phyloP scores from a whole-genome alignment of 2,113 vertebrate genomes.

The Pseudonaja textilis region DNA sequence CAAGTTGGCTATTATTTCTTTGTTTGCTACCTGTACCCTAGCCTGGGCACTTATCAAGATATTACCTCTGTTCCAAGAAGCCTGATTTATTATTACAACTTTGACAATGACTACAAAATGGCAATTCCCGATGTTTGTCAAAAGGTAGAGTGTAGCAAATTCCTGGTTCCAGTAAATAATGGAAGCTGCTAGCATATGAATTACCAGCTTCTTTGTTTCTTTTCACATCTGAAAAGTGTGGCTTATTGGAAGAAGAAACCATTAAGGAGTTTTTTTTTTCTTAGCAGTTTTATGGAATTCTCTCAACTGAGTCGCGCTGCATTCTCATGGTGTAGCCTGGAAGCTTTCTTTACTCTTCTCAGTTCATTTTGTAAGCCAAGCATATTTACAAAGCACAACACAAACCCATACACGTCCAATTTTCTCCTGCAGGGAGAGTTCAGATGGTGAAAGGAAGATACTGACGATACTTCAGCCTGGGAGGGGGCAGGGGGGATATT shows the following conservation, averaged over 20 bases:
- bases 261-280: neutral
- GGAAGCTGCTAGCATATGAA: neutral
- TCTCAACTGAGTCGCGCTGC: slow-evolving; percentile 33
- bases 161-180: accelerated
- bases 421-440: slow-evolving; percentile 46
- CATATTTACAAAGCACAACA: slow-evolving; percentile 13
- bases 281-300: slow-evolving; percentile 26
- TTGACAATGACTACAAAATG: neutral
- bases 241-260: slow-evolving; percentile 25
- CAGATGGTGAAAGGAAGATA: slow-evolving; percentile 34
- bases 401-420: slow-evolving; percentile 28
- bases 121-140: neutral
- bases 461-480: slow-evolving; percentile 18
- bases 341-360: slow-evolving; percentile 31
- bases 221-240: slow-evolving; percentile 46
- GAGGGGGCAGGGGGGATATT: neutral
- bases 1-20: neutral
- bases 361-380: slow-evolving; percentile 60
- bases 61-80: neutral
- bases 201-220: slow-evolving; percentile 22
- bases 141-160: too few relatives aligned
- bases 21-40: neutral
- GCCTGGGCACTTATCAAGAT: neutral
- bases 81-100: neutral
- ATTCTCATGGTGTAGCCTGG: slow-evolving; percentile 32